Conservation (phyloP, 1,140 invertebrate genomes). For the Galleria mellonella region DNA sequence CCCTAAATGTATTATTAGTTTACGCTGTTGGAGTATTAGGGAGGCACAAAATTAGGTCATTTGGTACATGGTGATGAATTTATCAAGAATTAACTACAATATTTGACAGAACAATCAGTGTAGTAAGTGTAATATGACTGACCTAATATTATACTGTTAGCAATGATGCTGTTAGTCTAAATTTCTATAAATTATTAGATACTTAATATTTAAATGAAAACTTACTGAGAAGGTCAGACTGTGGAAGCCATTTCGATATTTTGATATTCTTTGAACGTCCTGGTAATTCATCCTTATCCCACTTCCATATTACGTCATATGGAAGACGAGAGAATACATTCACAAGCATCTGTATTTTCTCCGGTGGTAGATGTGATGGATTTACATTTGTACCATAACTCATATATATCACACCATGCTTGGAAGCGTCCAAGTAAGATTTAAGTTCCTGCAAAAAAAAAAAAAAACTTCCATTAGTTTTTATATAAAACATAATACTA, state of each 20-base stretch:
- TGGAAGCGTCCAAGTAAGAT: constrained; percentile 25
- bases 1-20: too few relatives aligned
- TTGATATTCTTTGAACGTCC: constrained; percentile 63
- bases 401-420: constrained; percentile 62
- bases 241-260: constrained; percentile 73
- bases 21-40: too few relatives aligned
- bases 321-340: constrained; percentile 56
- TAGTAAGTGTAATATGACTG: too few relatives aligned
- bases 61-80: too few relatives aligned
- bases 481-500: too few relatives aligned
- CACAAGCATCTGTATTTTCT: constrained; percentile 54
- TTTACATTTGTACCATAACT: constrained; percentile 74
- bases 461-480: too few relatives aligned
- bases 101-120: too few relatives aligned
- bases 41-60: too few relatives aligned
- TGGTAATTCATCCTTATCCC: constrained; percentile 40
- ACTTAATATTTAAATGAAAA: constrained; percentile 10
- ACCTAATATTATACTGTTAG: too few relatives aligned
- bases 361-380: constrained; percentile 45
- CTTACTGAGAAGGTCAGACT: constrained; percentile 57
- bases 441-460: constrained; percentile 27
- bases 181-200: too few relatives aligned
- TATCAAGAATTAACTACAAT: too few relatives aligned
- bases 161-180: too few relatives aligned
- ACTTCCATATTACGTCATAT: constrained; percentile 72